A percentile compares a stretch with the other conserved stretches of the same genome.
These are phyloP conservation scores for Trichechus manatus DNA, from an alignment of 2,113 vertebrate species.

Conservation along the genomic window DNA sequence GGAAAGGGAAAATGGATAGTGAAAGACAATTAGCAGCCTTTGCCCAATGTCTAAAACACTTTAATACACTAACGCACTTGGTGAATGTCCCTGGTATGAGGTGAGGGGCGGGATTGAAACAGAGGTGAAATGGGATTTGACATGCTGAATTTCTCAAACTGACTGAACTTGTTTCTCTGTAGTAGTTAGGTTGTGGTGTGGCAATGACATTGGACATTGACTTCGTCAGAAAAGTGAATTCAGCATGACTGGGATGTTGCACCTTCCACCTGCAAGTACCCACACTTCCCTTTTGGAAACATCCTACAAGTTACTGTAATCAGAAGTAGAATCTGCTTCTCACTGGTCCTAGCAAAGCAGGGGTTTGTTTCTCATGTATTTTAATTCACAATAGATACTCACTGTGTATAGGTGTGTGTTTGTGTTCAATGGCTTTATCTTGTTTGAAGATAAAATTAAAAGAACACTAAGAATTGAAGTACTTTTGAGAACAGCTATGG, in stretches of 20 bases:
- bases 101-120: not conserved
- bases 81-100: not conserved
- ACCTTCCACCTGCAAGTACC: too few relatives aligned
- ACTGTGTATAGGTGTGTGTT: too few relatives aligned
- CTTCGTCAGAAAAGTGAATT: not conserved
- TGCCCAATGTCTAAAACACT: not conserved
- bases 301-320: not conserved
- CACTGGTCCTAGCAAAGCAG: not conserved
- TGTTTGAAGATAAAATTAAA: slow-evolving; percentile 15
- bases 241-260: not conserved
- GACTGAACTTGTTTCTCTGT: not conserved
- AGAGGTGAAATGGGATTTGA: not conserved
- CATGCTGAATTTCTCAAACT: not conserved
- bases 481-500: not conserved
- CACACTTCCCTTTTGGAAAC: not conserved
- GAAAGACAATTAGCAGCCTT: too few relatives aligned
- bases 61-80: not conserved
- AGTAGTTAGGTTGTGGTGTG: not conserved
- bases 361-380: not conserved
- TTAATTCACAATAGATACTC: not conserved
- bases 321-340: not conserved
- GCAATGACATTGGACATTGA: not conserved
- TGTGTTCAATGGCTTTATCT: not conserved
- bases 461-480: slow-evolving; percentile 16
- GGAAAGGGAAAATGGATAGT: not conserved